Evolutionary conservation across 2,113 vertebrate species (phyloP).

Genomic region (Protobothrops mucrosquamatus): DNA sequence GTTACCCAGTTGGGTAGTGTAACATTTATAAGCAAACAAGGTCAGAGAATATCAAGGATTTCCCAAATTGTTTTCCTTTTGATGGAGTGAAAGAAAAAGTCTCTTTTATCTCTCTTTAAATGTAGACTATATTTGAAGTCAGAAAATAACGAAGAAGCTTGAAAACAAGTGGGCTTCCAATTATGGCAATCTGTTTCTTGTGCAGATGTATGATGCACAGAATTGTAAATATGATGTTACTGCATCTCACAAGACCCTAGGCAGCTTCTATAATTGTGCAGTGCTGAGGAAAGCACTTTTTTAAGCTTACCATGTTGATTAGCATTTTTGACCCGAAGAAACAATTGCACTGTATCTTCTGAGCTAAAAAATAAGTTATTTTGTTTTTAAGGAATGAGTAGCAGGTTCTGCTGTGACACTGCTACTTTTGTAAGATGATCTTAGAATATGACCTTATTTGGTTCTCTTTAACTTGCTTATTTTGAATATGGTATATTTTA

Average conservation of each 20-base stretch:
- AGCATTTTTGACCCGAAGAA: conserved; percentile 17
- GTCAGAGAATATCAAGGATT: background rate
- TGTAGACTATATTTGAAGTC: background rate
- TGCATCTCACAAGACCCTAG: conserved; percentile 16
- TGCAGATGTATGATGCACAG: background rate
- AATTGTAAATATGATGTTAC: background rate
- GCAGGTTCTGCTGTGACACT: conserved; percentile 33
- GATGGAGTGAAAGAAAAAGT: background rate
- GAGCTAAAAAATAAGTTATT: conserved; percentile 41
- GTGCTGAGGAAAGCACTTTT: background rate
- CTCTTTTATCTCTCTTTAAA: background rate
- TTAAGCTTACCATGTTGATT: conserved; percentile 18
- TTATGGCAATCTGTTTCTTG: background rate
- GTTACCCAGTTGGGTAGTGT: background rate
- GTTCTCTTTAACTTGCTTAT: background rate
- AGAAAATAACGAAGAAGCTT: background rate
- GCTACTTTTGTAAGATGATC: background rate
- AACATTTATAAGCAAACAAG: background rate
- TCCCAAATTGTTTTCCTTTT: background rate
- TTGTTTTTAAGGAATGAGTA: conserved; percentile 22
- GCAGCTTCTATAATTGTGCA: background rate
- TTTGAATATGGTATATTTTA: background rate
- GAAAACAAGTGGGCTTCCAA: background rate
- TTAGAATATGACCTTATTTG: conserved; percentile 13
- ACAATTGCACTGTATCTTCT: conserved; percentile 29